Evolutionary conservation across 2,888 invertebrate species (phyloP).

Genomic region (Cephus runcator): DNA sequence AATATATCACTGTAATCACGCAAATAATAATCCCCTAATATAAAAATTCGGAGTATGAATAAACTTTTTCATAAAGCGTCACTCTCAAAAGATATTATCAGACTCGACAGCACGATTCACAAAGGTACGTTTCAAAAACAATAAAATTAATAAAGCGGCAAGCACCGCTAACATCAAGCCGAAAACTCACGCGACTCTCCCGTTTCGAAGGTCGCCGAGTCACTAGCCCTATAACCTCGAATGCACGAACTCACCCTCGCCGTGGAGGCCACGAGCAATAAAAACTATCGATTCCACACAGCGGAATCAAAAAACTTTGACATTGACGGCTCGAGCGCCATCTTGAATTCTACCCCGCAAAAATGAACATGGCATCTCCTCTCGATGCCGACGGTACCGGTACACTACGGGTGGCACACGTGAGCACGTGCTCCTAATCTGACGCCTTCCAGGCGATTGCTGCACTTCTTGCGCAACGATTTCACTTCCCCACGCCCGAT

Average conservation of each 20-base stretch:
- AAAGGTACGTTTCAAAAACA: background rate
- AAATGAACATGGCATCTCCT: constrained; percentile 1
- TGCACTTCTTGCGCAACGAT: background rate
- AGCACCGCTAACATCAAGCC: background rate
- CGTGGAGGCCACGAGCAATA: constrained; percentile 32
- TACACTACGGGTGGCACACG: background rate
- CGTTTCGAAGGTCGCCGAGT: constrained; percentile 45
- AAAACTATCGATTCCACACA: constrained; percentile 54
- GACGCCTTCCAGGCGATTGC: background rate
- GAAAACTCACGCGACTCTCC: constrained; percentile 6
- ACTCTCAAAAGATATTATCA: background rate
- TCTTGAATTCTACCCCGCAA: constrained; percentile 29
- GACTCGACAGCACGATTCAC: background rate
- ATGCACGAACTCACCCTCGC: constrained; percentile 34
- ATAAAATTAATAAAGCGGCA: background rate
- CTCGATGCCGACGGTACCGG: background rate
- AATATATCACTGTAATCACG: background rate
- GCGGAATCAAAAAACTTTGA: constrained; percentile 36
- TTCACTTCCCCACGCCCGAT: background rate
- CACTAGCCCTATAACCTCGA: constrained; percentile 54
- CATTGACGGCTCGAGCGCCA: constrained; percentile 34
- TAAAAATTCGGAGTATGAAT: background rate
- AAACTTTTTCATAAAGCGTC: background rate
- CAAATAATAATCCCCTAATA: background rate
- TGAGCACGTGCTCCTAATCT: background rate